A percentile compares a stretch with the other conserved stretches of the same genome.
These are phyloP conservation scores for Daboia siamensis DNA, from an alignment of 2,113 vertebrate genomes.

Conservation along the genomic window DNA sequence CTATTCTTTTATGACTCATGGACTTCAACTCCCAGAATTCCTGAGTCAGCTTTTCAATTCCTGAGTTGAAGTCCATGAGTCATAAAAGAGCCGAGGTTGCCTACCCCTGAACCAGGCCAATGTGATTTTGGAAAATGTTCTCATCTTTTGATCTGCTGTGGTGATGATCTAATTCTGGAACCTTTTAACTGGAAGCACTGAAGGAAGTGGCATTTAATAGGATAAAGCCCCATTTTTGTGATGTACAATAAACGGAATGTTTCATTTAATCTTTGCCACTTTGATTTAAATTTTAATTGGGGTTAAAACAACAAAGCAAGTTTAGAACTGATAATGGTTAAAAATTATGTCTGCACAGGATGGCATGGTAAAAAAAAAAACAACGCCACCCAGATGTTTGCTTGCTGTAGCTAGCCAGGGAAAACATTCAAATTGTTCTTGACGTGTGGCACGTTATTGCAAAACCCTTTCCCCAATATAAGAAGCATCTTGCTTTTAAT, in stretches of 20 bases:
- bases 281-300: background rate
- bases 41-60: no score
- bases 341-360: background rate
- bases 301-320: background rate
- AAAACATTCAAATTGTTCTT: slow-evolving; percentile 2
- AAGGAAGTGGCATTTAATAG: background rate
- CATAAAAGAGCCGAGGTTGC: no score
- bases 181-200: background rate
- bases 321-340: background rate
- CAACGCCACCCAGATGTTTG: background rate
- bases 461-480: background rate
- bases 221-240: background rate
- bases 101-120: background rate
- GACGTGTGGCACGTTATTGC: background rate
- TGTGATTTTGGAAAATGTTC: background rate
- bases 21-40: no score
- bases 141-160: background rate
- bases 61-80: no score
- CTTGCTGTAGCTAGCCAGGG: background rate
- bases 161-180: background rate
- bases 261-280: background rate
- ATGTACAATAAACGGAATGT: background rate
- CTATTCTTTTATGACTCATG: no score
- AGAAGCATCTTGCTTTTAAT: slow-evolving; percentile 11
- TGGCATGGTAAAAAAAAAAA: background rate